These are phyloP conservation scores for Watsonalla cultraria DNA, from an alignment of 2,888 invertebrate genomes.

Conservation along the genomic window DNA sequence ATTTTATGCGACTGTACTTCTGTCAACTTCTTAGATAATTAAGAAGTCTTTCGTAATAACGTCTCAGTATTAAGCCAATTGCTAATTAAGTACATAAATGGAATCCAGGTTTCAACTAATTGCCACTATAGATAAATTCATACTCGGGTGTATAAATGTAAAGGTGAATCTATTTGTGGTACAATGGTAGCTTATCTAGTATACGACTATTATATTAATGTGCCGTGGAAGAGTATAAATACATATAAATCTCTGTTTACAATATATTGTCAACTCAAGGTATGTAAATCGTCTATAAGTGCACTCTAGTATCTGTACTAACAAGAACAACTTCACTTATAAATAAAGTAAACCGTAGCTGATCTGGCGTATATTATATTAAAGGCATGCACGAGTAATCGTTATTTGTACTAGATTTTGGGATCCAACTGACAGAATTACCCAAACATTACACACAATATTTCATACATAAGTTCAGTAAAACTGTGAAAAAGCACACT, in stretches of 20 bases:
- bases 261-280: conserved; percentile 40
- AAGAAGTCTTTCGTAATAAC: too few species aligned
- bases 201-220: conserved; percentile 10
- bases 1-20: too few species aligned
- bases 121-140: conserved; percentile 30
- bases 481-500: conserved; percentile 29
- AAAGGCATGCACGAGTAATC: conserved; percentile 4
- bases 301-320: conserved; percentile 28
- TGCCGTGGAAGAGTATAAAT: conserved; percentile 29
- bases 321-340: conserved; percentile 15
- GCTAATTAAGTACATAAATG: conserved; percentile 65
- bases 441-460: conserved; percentile 19
- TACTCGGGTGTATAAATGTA: conserved; percentile 16
- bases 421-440: conserved; percentile 53
- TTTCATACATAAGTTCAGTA: conserved; percentile 25
- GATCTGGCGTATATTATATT: neutral
- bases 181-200: conserved; percentile 17
- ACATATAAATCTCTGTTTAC: conserved; percentile 7
- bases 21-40: too few species aligned
- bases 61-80: conserved; percentile 2
- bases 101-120: conserved; percentile 36
- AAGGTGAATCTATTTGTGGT: conserved; percentile 23
- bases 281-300: conserved; percentile 42
- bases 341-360: conserved; percentile 3
- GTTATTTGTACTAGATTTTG: conserved; percentile 58